Conservation (phyloP, 2,113 vertebrate genomes). For the Psilopogon haemacephalus region DNA sequence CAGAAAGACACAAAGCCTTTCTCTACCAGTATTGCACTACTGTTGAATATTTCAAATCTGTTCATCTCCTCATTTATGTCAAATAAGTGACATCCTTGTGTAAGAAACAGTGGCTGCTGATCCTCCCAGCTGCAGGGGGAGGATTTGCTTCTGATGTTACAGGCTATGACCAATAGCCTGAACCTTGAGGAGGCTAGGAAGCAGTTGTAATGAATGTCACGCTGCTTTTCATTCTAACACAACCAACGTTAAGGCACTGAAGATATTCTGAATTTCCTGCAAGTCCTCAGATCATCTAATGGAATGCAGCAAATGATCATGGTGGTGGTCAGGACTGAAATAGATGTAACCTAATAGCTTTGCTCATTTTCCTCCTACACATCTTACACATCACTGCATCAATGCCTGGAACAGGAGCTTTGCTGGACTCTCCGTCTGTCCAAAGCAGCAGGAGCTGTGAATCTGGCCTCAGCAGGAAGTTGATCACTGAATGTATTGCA, state of each 20-base stretch:
- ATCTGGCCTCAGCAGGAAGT: neutral
- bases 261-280: neutral
- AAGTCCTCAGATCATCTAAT: neutral
- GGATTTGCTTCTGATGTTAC: neutral
- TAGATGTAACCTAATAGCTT: neutral
- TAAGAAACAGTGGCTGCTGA: neutral
- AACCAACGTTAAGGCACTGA: rapidly evolving
- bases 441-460: neutral
- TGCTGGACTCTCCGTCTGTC: neutral
- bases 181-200: neutral
- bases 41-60: rapidly evolving
- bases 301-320: neutral
- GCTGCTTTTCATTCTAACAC: neutral
- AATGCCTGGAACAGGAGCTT: neutral
- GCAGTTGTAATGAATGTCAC: neutral
- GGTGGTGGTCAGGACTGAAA: neutral
- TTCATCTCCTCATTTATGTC: neutral
- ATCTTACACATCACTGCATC: neutral
- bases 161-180: neutral
- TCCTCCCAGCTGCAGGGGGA: neutral
- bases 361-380: rapidly evolving
- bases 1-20: rapidly evolving
- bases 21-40: rapidly evolving
- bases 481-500: neutral
- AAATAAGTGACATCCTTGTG: neutral